These are phyloP conservation scores for Anoura caudifer DNA, from an alignment of 2,113 vertebrate species.

Conservation along the genomic window DNA sequence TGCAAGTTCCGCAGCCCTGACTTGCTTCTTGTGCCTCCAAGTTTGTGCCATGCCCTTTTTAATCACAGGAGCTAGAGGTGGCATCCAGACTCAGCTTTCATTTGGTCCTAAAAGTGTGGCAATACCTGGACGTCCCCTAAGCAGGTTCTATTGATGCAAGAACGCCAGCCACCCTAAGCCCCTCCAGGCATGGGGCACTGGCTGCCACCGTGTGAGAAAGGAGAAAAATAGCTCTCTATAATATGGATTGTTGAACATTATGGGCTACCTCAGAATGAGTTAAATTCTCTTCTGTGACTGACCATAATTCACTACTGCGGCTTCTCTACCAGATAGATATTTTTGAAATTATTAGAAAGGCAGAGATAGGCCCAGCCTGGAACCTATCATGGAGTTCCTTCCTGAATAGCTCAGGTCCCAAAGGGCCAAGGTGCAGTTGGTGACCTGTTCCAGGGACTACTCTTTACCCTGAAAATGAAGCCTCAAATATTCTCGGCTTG, in stretches of 20 bases:
- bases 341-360: slow-evolving; percentile 42
- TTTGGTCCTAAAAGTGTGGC: not conserved
- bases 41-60: not conserved
- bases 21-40: not conserved
- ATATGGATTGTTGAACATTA: slow-evolving; percentile 70
- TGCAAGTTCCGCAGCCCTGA: not conserved
- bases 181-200: accelerated
- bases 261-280: slow-evolving; percentile 52
- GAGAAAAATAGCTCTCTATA: slow-evolving; percentile 55
- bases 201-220: not conserved
- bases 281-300: slow-evolving; percentile 47
- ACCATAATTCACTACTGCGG: not conserved
- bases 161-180: not conserved
- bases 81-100: not conserved
- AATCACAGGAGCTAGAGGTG: not conserved
- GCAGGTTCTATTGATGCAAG: not conserved
- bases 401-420: not conserved
- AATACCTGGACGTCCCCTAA: not conserved
- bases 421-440: not conserved
- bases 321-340: not conserved
- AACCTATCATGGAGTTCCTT: not conserved
- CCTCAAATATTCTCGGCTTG: not conserved
- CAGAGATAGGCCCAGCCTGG: not conserved
- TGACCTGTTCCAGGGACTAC: not conserved
- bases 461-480: slow-evolving; percentile 29